Percentiles rank a stretch among this genome's conserved stretches.
Evolutionary conservation across 2,888 invertebrate genomes (phyloP).

Genomic region (Synergus laeviventris): DNA sequence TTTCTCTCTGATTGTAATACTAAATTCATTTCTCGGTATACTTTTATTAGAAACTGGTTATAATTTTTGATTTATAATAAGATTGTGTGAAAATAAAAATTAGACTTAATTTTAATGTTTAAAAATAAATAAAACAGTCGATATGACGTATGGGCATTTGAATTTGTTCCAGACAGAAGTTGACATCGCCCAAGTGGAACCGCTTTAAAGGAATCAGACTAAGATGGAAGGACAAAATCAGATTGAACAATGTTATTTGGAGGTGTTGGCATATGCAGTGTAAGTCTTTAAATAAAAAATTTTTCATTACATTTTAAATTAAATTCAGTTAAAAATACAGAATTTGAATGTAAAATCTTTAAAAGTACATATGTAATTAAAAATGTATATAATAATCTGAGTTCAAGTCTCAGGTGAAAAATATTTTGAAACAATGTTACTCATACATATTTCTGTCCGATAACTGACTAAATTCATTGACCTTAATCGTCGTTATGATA

Average conservation of each 20-base stretch:
- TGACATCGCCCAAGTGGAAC: slow-evolving; percentile 99
- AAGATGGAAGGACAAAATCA: slow-evolving; percentile 98
- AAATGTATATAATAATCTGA: not conserved
- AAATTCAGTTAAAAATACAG: too few species aligned
- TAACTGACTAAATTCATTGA: slow-evolving; percentile 26
- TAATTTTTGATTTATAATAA: not conserved
- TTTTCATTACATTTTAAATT: not conserved
- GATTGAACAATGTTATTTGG: slow-evolving; percentile 99
- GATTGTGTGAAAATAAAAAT: not conserved
- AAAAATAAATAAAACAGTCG: slow-evolving; percentile 49
- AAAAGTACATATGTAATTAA: too few species aligned
- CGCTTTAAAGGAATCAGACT: slow-evolving; percentile 98
- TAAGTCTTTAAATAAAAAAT: slow-evolving; percentile 77
- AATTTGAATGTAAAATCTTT: too few species aligned
- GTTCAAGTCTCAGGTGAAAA: slow-evolving; percentile 9
- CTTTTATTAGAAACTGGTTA: not conserved
- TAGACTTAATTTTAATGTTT: not conserved
- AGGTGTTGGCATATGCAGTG: slow-evolving; percentile 99
- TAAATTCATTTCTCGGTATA: not conserved
- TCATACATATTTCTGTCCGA: not conserved
- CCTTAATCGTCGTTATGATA: slow-evolving; percentile 4
- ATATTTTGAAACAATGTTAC: not conserved
- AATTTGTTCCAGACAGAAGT: slow-evolving; percentile 90
- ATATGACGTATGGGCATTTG: slow-evolving; percentile 62
- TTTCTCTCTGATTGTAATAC: not conserved